Conservation (phyloP, 1,140 invertebrate genomes). For the Coenobita brevimanus region DNA sequence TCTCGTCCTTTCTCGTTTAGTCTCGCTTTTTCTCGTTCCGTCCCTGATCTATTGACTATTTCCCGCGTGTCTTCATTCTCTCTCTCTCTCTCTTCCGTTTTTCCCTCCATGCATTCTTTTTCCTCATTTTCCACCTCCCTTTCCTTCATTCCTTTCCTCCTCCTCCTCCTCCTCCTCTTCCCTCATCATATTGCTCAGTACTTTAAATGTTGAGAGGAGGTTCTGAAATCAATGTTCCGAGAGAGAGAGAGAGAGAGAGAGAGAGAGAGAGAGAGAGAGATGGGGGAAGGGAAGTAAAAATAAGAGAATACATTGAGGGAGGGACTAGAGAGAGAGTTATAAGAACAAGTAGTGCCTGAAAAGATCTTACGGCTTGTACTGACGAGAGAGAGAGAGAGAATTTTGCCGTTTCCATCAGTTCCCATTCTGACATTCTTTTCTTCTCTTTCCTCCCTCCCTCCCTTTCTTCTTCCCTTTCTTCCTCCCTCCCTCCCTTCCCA, state of each 20-base stretch:
- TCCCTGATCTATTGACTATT: too few species aligned
- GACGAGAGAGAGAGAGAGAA: background rate
- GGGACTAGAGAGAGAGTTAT: background rate
- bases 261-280: conserved; percentile 29
- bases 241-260: conserved; percentile 11
- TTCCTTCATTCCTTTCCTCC: background rate
- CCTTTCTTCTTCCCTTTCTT: too few species aligned
- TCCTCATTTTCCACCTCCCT: background rate
- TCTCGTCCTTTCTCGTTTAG: too few species aligned
- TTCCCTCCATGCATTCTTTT: too few species aligned
- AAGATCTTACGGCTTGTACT: background rate
- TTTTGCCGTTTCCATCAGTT: too few species aligned
- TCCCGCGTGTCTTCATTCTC: too few species aligned
- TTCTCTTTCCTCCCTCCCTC: too few species aligned
- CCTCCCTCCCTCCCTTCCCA: too few species aligned
- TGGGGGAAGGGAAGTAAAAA: background rate
- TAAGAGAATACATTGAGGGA: background rate
- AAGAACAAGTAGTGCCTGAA: background rate
- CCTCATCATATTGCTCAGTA: background rate
- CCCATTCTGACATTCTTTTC: too few species aligned
- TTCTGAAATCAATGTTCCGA: background rate
- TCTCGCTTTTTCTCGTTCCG: too few species aligned
- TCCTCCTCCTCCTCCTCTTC: background rate
- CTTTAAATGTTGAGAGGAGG: conserved; percentile 1
- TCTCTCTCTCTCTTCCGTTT: too few species aligned